Percentiles rank a stretch among this genome's conserved stretches.
Evolutionary conservation across 2,797 vertebrate species (phyloP).

Genomic region (Acrocephalus scirpaceus): DNA sequence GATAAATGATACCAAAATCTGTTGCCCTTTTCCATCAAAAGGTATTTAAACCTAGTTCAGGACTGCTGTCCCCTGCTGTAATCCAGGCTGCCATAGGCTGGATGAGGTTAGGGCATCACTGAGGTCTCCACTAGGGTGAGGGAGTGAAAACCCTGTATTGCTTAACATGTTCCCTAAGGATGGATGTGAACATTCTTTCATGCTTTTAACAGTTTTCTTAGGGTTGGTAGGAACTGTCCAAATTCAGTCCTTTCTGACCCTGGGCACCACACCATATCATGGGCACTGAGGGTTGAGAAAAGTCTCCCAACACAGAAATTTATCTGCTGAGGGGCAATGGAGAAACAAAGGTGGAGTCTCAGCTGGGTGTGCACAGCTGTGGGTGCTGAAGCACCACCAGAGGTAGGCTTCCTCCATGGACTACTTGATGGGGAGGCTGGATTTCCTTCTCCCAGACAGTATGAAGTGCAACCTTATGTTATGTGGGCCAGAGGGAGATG

Average conservation of each 20-base stretch:
- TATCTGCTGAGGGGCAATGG: background rate
- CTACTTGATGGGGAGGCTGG: background rate
- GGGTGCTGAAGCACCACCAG: background rate
- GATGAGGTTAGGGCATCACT: background rate
- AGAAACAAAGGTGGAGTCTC: background rate
- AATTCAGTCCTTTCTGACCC: background rate
- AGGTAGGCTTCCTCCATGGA: background rate
- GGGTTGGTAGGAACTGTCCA: background rate
- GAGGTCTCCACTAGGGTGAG: background rate
- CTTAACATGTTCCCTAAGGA: background rate
- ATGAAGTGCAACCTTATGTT: background rate
- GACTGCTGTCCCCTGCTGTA: background rate
- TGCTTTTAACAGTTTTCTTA: background rate
- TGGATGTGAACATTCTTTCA: background rate
- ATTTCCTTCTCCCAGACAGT: background rate
- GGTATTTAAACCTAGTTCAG: background rate
- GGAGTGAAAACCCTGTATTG: background rate
- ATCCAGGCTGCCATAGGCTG: background rate
- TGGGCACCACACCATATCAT: background rate
- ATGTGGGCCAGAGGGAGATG: background rate
- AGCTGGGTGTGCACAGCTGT: background rate
- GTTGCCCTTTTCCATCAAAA: background rate
- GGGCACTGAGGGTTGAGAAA: background rate
- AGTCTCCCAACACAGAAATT: background rate
- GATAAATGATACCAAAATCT: background rate